Conservation (phyloP, 2,888 invertebrate genomes). For the Cheilosia impressa region DNA sequence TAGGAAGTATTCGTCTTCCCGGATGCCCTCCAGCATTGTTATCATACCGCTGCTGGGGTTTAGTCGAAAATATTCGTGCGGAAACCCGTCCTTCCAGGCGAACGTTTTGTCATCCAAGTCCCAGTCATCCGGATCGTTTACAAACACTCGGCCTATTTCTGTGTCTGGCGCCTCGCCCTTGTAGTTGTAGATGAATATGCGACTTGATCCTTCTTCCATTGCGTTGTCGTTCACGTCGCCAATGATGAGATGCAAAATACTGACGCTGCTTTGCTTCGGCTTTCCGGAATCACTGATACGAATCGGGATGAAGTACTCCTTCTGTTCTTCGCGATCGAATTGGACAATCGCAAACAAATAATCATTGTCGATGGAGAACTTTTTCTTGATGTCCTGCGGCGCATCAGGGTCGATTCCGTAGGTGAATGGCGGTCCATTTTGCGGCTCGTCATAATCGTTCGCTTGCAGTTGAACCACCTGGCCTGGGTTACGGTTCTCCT, state of each 20-base stretch:
- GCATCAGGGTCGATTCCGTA: conserved; percentile 86
- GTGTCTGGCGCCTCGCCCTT: conserved; percentile 92
- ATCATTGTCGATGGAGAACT: conserved; percentile 89
- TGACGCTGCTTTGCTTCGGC: conserved; percentile 90
- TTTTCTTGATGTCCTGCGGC: conserved; percentile 87
- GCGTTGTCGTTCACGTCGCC: conserved; percentile 97
- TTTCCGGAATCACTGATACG: conserved; percentile 94
- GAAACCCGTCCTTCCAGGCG: conserved; percentile 85
- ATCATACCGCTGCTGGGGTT: conserved; percentile 93
- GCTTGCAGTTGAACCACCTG: conserved; percentile 89
- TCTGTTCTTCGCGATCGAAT: conserved; percentile 94
- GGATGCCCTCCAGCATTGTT: conserved; percentile 91
- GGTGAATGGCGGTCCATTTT: conserved; percentile 94
- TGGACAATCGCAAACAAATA: conserved; percentile 88
- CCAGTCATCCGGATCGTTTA: conserved; percentile 98
- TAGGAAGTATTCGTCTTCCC: conserved; percentile 90
- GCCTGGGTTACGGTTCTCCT: conserved; percentile 90
- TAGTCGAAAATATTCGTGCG: conserved; percentile 88
- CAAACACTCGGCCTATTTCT: conserved; percentile 93
- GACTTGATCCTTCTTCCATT: conserved; percentile 94
- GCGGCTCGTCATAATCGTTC: conserved; percentile 91
- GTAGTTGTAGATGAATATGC: conserved; percentile 97
- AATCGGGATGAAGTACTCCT: conserved; percentile 94
- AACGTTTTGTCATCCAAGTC: conserved; percentile 96
- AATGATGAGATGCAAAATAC: conserved; percentile 93